Evolutionary conservation across 1,140 invertebrate species (phyloP), one percentile per base, ranked within the genome.

Genomic region (Phortica variegata): DNA sequence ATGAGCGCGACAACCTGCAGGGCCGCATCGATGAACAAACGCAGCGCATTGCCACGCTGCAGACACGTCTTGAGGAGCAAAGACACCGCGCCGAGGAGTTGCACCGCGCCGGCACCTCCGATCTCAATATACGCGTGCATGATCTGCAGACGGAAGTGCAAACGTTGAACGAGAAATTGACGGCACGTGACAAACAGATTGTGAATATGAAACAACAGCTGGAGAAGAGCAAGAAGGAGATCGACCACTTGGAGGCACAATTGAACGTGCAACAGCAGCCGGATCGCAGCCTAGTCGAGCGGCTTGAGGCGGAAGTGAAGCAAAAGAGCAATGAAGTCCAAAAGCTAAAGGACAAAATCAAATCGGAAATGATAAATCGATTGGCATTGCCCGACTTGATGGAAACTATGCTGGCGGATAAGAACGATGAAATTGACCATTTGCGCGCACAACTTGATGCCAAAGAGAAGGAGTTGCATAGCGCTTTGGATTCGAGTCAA

Each of bases 1-100:
- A 85, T 32, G 89, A 93, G 60, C 84, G 88, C 16, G 88, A 90
- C 57, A 83, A 87, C 20, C 77, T 93, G 36, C 89, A 92, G 66
- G 82, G 87, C 52, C 85, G 86, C 33, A 83, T 89, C 52, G 87
- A 88, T 18, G 87, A 91, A 62, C 87, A 91, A 69, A 80, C 90
- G 44, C 82, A 88, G 44, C 83, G 87, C 61, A 87, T 92, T 44
- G 89, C 89, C 33, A 82, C 85, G 1, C 80, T 93, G 54, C 85
- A 88, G 50, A 86, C 87, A 45, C 82, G 89, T 13, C 77, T 93
- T 23, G 88, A 91, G 68, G 86, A 88, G 56, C 87, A 89, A 56
- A 80, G 88, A 6, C 82, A 85, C 54, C 84, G 83, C 34, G 86
- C 85, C 1, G 86, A 87, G 43, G 84, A 86, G 48, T 80, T 84